Evolutionary conservation across 2,797 vertebrate species (phyloP), one percentile per base, ranked within the genome.

Genomic region (Rhabdomys pumilio): DNA sequence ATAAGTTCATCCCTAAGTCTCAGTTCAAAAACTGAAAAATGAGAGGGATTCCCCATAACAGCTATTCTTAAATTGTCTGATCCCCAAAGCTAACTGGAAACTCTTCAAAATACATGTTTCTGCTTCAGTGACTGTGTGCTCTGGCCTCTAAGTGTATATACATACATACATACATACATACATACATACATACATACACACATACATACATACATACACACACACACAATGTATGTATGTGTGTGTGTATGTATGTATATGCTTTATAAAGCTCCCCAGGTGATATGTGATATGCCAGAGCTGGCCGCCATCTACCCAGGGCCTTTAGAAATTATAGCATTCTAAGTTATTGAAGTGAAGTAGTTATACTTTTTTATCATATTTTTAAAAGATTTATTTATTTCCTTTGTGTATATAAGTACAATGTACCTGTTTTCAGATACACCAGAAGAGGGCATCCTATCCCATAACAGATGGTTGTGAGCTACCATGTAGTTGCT

Each of bases 11-110:
- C 73, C 63, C 69, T 65, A 31, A 41, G 31, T 50, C 67, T 91
- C 90, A 67, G 19, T 89, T 93, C 59, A 93, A 91, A 89, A 93
- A 53, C 24, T 73, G 44, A 84, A 84, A 47, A 53, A 24, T 69
- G 34, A 95, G 12, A 83, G 20, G 22, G 3, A 5, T 79, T 84
- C 72, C 47, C 63, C 50, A 86, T 8, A 59, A 72, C 38, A 77
- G 19, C 93, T 88, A 13, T 92, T 88, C 20, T 26, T 72, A 91
- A 94, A 73, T 59, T 81, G 20, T 92, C 53, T 61, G 63, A 26
- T 19, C 14, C 57, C 89, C 75, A 93, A 84, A 94, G 86, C 80
- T 15, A 63, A 10, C 84, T n/a, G 11, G 38, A 88, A 96, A 67
- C 34, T 34, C 76, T 84, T 77, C 38, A 69, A 88, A 77, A 50